Conservation (phyloP, 2,888 invertebrate genomes). For the Mylabris sibirica region DNA sequence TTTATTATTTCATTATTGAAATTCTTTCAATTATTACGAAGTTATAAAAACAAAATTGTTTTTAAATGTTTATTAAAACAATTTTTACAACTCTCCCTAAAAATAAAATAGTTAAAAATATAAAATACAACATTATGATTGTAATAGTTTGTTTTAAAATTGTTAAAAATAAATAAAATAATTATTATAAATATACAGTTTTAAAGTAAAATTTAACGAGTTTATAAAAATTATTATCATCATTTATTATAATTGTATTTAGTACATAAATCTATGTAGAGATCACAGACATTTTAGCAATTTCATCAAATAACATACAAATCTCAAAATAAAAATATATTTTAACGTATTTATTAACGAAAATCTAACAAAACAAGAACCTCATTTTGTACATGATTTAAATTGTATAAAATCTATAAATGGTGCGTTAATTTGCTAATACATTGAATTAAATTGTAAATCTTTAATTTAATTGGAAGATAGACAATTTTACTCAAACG, state of each 20-base stretch:
- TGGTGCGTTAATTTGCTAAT: too few relatives aligned
- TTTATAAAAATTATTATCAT: conserved; percentile 23
- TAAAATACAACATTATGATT: neutral
- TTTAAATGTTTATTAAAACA: conserved; percentile 11
- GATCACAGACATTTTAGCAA: conserved; percentile 31
- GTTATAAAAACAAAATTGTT: neutral
- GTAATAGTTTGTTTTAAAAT: neutral
- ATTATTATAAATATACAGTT: conserved; percentile 22
- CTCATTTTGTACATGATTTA: neutral
- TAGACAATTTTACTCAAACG: too few relatives aligned
- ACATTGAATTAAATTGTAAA: too few relatives aligned
- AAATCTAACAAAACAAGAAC: neutral
- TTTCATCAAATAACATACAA: conserved; percentile 18
- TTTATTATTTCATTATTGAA: neutral
- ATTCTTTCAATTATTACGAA: too few relatives aligned
- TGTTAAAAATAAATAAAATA: conserved; percentile 28
- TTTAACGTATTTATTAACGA: neutral
- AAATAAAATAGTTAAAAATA: neutral
- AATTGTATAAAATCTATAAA: too few relatives aligned
- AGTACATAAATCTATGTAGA: conserved; percentile 16
- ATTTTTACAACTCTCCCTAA: conserved; percentile 10
- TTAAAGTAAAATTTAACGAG: conserved; percentile 22
- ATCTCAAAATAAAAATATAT: neutral
- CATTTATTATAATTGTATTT: neutral
- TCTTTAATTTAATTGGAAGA: too few relatives aligned